Evolutionary conservation across 2,888 invertebrate species (phyloP), one percentile per base, ranked within the genome.

Genomic region (Pseudolycoriella hygida): DNA sequence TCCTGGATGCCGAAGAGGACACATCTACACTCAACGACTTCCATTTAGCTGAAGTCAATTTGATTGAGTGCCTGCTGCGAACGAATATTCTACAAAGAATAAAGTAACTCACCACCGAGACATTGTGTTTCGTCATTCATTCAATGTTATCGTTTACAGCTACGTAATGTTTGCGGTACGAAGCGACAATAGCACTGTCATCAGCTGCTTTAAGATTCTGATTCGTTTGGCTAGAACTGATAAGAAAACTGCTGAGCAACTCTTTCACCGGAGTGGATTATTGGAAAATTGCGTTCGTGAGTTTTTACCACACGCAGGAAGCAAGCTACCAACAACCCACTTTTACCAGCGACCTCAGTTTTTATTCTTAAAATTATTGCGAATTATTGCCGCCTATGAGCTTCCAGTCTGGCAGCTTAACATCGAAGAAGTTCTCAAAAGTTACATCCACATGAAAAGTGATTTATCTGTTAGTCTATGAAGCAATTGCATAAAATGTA

Each of bases 1-100:
- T 25, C 4, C 8, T 25, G 5, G 25, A 25, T 25, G 51, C 62
- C 12, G 62, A 62, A 30, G 62, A 63, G 47, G 72, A 74, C 51
- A 72, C 74, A 45, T 68, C 67, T 45, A 81, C 81, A 47, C 8
- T 88, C 51, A 87, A 86, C 57, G 93, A 94, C 65, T 82, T 82
- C 56, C 85, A 92, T 61, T 64, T 93, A 45, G 79, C 84, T 8
- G 86, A 88, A 67, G 72, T 79, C 25, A 89, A 93, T 68, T 67
- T 92, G 3, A 70, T 89, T 34, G 71, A 77, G 53, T 80, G 81
- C 49, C 65, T 82, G 19, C 56, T 80, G 15, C 70, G 87, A 53
- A 81, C 84, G 11, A 79, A 86, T 57, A 75, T 92, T 50, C 61
- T 89, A 18, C 73, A 77, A 49, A 73, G 92, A 50, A 72, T 84